Conservation (phyloP, 2,797 vertebrate genomes). For the Cirrhinus molitorella region DNA sequence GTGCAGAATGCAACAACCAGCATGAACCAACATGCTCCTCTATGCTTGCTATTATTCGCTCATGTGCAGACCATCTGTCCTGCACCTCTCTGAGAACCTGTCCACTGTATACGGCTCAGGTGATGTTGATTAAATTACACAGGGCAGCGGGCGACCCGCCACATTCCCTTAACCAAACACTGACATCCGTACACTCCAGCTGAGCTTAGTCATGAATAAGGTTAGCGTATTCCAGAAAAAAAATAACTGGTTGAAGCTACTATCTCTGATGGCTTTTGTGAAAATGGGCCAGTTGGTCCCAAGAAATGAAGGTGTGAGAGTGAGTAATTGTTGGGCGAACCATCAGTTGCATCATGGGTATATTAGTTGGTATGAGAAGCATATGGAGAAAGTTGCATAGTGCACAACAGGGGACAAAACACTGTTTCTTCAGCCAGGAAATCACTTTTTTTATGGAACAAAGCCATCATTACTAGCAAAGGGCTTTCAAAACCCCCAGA, state of each 20-base stretch:
- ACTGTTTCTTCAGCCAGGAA: slow-evolving; percentile 29
- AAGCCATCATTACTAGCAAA: slow-evolving; percentile 40
- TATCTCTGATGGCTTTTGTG: slow-evolving; percentile 52
- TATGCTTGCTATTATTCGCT: not conserved
- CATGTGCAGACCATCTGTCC: slow-evolving; percentile 30
- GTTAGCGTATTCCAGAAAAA: slow-evolving; percentile 63
- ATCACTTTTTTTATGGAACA: slow-evolving; percentile 43
- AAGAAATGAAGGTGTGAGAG: slow-evolving; percentile 27
- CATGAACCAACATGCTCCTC: not conserved
- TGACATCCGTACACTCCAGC: slow-evolving; percentile 42
- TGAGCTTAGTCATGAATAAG: slow-evolving; percentile 47
- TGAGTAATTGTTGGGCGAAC: not conserved
- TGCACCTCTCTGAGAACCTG: not conserved
- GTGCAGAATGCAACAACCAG: not conserved
- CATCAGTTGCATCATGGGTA: slow-evolving; percentile 2
- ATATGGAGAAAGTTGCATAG: not conserved
- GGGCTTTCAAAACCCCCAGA: slow-evolving; percentile 62
- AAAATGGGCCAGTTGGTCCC: slow-evolving; percentile 25
- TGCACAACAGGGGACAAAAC: not conserved
- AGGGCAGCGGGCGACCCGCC: not conserved
- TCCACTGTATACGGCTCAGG: not conserved
- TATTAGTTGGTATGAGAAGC: not conserved
- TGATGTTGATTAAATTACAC: slow-evolving; percentile 48
- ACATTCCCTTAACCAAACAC: slow-evolving; percentile 34
- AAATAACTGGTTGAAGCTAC: slow-evolving; percentile 54